These are phyloP conservation scores for Valencia hispanica DNA, from an alignment of 2,797 vertebrate genomes.

Conservation along the genomic window DNA sequence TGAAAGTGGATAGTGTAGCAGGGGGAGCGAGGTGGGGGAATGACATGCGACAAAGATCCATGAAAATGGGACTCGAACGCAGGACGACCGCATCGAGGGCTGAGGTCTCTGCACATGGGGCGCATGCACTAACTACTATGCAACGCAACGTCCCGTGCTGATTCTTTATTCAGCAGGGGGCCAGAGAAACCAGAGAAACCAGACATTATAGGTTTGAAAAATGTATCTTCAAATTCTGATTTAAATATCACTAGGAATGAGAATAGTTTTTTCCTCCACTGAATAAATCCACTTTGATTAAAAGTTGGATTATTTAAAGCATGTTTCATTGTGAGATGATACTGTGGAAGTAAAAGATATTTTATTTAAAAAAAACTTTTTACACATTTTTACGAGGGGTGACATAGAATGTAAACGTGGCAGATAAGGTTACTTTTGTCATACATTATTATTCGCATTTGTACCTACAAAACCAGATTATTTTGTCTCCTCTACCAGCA, in stretches of 20 bases:
- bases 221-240: not conserved
- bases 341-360: not conserved
- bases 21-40: no score
- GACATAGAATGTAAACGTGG: not conserved
- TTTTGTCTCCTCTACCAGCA: not conserved
- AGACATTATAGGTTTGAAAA: no score
- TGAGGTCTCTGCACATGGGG: no score
- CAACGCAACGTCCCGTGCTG: no score
- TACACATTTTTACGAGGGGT: not conserved
- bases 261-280: not conserved
- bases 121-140: no score
- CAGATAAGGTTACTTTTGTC: not conserved
- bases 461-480: conserved; percentile 6
- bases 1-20: no score
- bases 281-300: not conserved
- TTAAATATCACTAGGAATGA: not conserved
- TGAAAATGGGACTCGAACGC: no score
- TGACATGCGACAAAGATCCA: no score
- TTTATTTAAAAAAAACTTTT: not conserved
- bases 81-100: no score
- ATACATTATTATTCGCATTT: not conserved
- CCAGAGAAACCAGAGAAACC: not conserved
- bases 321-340: not conserved
- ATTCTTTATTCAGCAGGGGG: no score
- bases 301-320: no score